A percentile compares a stretch with the other conserved stretches of the same genome.
Conservation (phyloP, 2,797 vertebrate genomes). For the Smutsia gigantea region DNA sequence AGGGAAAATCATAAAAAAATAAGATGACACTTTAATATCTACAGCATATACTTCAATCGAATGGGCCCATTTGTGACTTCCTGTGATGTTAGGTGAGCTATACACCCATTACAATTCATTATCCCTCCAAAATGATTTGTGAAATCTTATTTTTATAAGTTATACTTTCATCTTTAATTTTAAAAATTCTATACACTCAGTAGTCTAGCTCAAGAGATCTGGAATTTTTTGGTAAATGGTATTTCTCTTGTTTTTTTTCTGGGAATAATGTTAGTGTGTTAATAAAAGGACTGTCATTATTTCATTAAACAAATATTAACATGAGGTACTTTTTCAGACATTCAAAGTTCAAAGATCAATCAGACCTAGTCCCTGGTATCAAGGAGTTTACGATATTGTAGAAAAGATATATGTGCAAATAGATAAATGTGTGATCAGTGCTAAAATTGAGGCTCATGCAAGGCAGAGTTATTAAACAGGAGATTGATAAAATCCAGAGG, state of each 20-base stretch:
- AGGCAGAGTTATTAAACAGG: neutral
- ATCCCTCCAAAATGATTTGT: neutral
- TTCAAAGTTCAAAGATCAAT: neutral
- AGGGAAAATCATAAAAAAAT: conserved; percentile 25
- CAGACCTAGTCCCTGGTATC: neutral
- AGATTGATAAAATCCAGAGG: neutral
- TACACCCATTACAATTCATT: neutral
- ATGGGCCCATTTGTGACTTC: neutral
- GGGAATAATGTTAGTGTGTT: neutral
- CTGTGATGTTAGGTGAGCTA: neutral
- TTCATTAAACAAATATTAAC: conserved; percentile 20
- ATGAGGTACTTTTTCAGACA: neutral
- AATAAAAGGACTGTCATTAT: neutral
- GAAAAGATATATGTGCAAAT: conserved; percentile 8
- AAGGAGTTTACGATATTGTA: neutral
- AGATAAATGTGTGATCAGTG: neutral
- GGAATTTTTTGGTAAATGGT: neutral
- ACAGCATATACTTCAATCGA: neutral
- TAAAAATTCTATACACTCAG: neutral
- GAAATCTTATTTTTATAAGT: neutral
- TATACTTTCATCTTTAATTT: neutral
- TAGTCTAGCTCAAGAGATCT: neutral
- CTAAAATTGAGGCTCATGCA: neutral
- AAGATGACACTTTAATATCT: neutral
- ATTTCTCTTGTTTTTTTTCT: neutral